Conservation (phyloP, 2,113 vertebrate species). For the Cynocephalus volans region DNA sequence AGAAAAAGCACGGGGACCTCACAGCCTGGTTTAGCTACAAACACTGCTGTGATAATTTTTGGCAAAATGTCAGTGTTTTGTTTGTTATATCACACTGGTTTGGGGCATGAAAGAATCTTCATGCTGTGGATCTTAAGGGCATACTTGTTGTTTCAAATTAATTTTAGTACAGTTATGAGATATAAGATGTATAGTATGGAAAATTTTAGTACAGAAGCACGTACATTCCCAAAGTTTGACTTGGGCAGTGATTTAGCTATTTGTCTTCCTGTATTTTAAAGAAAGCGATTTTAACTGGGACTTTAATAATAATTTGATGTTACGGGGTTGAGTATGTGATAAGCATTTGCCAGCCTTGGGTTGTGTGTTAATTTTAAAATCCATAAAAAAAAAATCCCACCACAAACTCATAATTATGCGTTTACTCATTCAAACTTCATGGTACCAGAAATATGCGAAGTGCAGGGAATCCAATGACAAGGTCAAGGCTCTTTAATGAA, state of each 20-base stretch:
- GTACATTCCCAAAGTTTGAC: not conserved
- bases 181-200: not conserved
- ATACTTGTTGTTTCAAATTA: constrained; percentile 25
- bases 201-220: constrained; percentile 37
- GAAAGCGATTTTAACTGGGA: constrained; percentile 43
- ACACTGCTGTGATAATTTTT: not conserved
- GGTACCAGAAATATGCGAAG: not conserved
- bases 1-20: not conserved
- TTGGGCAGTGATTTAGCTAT: constrained; percentile 7
- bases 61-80: not conserved
- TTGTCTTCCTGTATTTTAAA: constrained; percentile 39
- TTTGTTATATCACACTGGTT: not conserved
- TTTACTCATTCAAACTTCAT: constrained; percentile 17
- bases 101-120: constrained; percentile 19
- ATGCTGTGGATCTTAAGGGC: not conserved
- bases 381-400: not conserved
- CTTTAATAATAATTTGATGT: constrained; percentile 36
- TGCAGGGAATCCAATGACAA: not conserved
- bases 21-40: not conserved
- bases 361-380: not conserved
- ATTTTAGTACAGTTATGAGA: not conserved
- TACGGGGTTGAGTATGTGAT: not conserved
- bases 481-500: constrained; percentile 14
- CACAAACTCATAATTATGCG: constrained; percentile 42
- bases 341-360: not conserved